Evolutionary conservation across 2,888 invertebrate genomes (phyloP), one percentile per base, ranked within the genome.

Genomic region (Platycnemis pennipes): DNA sequence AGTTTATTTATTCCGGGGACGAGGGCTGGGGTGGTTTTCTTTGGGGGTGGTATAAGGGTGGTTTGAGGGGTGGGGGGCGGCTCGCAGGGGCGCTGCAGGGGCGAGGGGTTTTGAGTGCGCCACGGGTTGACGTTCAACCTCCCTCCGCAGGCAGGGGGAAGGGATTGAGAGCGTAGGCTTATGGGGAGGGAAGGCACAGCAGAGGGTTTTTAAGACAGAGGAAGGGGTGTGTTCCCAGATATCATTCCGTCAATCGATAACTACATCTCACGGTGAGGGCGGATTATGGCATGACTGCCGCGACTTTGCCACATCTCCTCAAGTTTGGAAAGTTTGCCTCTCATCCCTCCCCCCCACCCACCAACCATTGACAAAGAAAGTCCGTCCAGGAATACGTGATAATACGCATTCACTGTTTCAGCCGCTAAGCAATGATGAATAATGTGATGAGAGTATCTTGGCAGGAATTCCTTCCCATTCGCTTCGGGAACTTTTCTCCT

Each of bases 221-320:
- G 87, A 56, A 56, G 42, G 56, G 89, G 26, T 44, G 89, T 56
- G 63, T 89, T 89, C 37, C 42, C 53, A 37, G n/a, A 42, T 63
- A 91, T 91, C 91, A 91, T 69, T 63, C 91, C 91, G 91, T 91
- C 91, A 91, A 91, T 91, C 91, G 91, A 91, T 91, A 91, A 91
- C 44, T 37, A 91, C 63, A 91, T 91, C 56, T 91, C 89, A 37
- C 31, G 11, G 77, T 26, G 22, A 26, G 26, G 13, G 37, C 49
- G 49, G 3, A 49, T 11, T 11, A 49, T 11, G 49, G 3, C 13
- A 77, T 77, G 31, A 77, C 77, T 77, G 8, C 77, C 16, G 37
- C 1, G 37, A 31, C 77, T n/a, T 77, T n/a, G n/a, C n/a, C n/a
- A n/a, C n/a, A n/a, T n/a, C n/a, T n/a, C n/a, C n/a, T n/a, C n/a